phyloP scores from a whole-genome alignment of 1,140 invertebrate species.

The Drosophila navojoa region DNA sequence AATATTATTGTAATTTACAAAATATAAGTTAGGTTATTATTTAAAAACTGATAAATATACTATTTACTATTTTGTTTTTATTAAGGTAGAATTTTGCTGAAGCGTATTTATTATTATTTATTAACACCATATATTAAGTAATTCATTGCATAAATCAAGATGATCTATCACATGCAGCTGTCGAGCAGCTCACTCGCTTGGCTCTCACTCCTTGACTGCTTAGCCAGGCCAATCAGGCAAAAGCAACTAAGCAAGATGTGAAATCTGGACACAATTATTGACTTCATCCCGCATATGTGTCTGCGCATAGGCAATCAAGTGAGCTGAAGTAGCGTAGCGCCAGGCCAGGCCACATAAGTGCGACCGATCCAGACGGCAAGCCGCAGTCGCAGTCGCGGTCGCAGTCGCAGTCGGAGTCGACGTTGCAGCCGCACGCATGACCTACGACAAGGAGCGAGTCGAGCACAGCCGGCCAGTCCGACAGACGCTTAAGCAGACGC shows the following conservation, averaged over 20 bases:
- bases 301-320: slow-evolving; percentile 31
- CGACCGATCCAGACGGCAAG: slow-evolving; percentile 38
- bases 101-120: too few relatives aligned
- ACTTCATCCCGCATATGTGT: slow-evolving; percentile 43
- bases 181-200: neutral
- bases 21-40: too few relatives aligned
- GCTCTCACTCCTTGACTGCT: neutral
- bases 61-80: too few relatives aligned
- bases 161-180: neutral
- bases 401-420: neutral
- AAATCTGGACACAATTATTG: slow-evolving; percentile 26
- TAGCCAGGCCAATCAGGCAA: neutral
- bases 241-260: slow-evolving; percentile 9
- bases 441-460: slow-evolving; percentile 53
- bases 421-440: slow-evolving; percentile 50
- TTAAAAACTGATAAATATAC: too few relatives aligned
- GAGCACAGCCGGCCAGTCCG: neutral
- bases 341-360: slow-evolving; percentile 26
- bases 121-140: too few relatives aligned
- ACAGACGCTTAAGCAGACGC: slow-evolving; percentile 33
- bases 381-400: slow-evolving; percentile 2
- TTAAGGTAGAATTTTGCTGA: too few relatives aligned
- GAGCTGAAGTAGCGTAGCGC: slow-evolving; percentile 37
- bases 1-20: too few relatives aligned
- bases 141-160: neutral